A percentile compares a stretch with the other conserved stretches of the same genome.
Evolutionary conservation across 2,797 vertebrate species (phyloP).

Genomic region (Rallus crepitans): DNA sequence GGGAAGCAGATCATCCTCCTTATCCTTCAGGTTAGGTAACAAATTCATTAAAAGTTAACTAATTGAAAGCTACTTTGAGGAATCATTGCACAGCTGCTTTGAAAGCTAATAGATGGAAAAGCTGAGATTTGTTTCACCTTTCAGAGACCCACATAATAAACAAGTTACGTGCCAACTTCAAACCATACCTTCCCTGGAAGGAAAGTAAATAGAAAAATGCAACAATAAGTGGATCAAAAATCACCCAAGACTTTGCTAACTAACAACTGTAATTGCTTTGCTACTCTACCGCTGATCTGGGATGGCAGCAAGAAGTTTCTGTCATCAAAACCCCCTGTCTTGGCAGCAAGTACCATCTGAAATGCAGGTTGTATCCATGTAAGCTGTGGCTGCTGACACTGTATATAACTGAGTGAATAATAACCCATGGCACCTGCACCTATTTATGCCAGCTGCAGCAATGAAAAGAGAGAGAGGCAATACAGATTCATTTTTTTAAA

Average conservation of each 20-base stretch:
- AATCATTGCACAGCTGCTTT: background rate
- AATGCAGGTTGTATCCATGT: background rate
- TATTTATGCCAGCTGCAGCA: background rate
- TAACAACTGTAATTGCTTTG: background rate
- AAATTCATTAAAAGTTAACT: slow-evolving; percentile 4
- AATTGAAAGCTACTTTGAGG: background rate
- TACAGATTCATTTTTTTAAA: background rate
- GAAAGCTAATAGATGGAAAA: background rate
- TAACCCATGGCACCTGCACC: background rate
- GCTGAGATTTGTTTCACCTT: background rate
- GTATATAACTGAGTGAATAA: background rate
- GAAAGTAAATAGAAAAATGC: background rate
- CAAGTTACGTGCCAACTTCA: background rate
- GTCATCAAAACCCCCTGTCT: background rate
- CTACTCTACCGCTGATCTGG: background rate
- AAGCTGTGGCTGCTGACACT: background rate
- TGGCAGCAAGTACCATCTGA: background rate
- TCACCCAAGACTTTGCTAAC: background rate
- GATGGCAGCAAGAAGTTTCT: background rate
- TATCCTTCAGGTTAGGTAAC: slow-evolving; percentile 8
- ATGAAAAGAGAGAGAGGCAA: background rate
- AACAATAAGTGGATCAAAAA: background rate
- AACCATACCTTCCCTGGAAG: background rate
- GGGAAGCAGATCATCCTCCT: background rate
- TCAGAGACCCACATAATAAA: background rate